A percentile compares a stretch with the other conserved stretches of the same genome.
Evolutionary conservation across 2,888 invertebrate species (phyloP).

Genomic region (Sphaeridia pumilis): DNA sequence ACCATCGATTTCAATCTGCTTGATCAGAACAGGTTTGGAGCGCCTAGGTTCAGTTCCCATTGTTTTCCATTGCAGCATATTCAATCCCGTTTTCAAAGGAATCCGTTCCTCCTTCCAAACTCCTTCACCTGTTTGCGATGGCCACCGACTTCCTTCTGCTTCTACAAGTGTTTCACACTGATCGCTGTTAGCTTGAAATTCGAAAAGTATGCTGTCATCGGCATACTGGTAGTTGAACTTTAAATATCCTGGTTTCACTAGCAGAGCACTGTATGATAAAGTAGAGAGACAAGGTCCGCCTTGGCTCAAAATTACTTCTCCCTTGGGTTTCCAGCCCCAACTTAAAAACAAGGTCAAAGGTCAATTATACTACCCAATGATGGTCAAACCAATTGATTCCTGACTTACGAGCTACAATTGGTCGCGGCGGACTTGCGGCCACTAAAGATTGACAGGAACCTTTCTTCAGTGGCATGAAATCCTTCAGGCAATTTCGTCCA

Average conservation of each 20-base stretch:
- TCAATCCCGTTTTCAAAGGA: constrained; percentile 43
- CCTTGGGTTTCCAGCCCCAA: constrained; percentile 43
- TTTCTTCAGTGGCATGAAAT: constrained; percentile 41
- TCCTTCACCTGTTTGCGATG: constrained; percentile 41
- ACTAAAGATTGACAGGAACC: constrained; percentile 39
- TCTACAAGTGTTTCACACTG: constrained; percentile 43
- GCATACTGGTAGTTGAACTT: constrained; percentile 46
- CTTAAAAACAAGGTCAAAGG: too few species aligned
- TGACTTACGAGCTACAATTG: constrained; percentile 41
- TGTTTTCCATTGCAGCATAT: constrained; percentile 47
- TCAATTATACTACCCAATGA: too few species aligned
- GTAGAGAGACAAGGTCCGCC: constrained; percentile 45
- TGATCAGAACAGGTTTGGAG: constrained; percentile 42
- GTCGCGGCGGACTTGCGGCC: constrained; percentile 37
- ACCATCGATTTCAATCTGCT: constrained; percentile 41
- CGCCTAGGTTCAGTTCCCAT: constrained; percentile 40
- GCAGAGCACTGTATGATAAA: constrained; percentile 44
- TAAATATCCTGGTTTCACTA: constrained; percentile 46
- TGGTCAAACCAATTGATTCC: too few species aligned
- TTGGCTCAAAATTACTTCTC: constrained; percentile 43
- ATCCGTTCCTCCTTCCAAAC: constrained; percentile 42
- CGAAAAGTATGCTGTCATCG: constrained; percentile 42
- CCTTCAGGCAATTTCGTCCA: constrained; percentile 45
- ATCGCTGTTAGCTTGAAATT: constrained; percentile 45
- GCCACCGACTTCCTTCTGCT: constrained; percentile 42